Percentiles rank a stretch among this genome's conserved stretches.
Conservation (phyloP, 2,888 invertebrate species). For the Strigamia maritima region DNA sequence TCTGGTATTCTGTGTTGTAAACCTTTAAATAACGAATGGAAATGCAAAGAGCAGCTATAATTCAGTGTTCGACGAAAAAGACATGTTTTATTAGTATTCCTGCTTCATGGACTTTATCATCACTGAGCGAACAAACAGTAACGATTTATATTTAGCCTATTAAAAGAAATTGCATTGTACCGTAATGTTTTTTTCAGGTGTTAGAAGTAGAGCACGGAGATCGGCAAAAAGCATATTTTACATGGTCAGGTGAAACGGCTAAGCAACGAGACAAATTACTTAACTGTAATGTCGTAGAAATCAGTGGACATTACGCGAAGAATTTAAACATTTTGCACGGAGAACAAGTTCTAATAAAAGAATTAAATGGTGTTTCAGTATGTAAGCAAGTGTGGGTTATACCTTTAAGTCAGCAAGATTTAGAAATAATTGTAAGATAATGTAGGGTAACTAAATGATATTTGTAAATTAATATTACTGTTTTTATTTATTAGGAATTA, state of each 20-base stretch:
- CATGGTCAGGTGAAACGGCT: neutral
- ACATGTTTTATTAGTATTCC: neutral
- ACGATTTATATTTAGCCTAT: too few species aligned
- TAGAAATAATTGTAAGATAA: constrained; percentile 10
- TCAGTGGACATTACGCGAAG: neutral
- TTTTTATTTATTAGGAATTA: neutral
- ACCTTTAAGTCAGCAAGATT: constrained; percentile 3
- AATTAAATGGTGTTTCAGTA: neutral
- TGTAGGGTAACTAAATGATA: neutral
- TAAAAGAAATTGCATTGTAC: too few species aligned
- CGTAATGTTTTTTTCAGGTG: neutral
- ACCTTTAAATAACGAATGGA: too few species aligned
- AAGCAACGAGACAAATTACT: neutral
- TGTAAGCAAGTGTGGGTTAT: constrained; percentile 12
- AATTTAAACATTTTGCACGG: constrained; percentile 17
- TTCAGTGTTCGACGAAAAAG: neutral
- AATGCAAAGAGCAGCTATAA: too few species aligned
- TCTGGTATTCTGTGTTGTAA: too few species aligned
- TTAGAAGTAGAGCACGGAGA: constrained; percentile 26
- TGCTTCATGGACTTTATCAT: neutral
- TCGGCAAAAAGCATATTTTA: neutral
- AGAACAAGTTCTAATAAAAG: constrained; percentile 6
- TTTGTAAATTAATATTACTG: neutral
- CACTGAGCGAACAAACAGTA: neutral
- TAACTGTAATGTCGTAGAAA: neutral